Base-by-base conservation (phyloP, 2,113 vertebrate species). In the Alaudala cheleensis region DNA sequence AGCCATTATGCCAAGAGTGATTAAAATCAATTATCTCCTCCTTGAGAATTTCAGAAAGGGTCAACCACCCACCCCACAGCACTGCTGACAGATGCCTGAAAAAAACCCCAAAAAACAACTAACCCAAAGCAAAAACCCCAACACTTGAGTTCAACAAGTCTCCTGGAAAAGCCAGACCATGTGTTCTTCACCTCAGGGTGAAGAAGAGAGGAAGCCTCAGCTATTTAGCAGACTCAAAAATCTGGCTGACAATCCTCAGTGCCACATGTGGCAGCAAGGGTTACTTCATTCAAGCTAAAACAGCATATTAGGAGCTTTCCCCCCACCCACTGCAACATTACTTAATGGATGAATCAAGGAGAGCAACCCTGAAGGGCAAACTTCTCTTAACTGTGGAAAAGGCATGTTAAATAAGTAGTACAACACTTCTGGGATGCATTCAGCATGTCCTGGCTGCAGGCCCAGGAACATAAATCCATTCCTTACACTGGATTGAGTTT, bases 391-490 rank as follows among this genome's bases (percentile, higher is more conserved):
- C 89, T 15, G 31, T 82, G 88, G 78, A 76, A 92, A 72, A 96
- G 92, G 84, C 93, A 91, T 78, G 82, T 78, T 81, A 93, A 86
- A 83, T 70, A 72, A 96, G 84, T 66, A 94, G 92, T 88, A 86
- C 88, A 93, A 92, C 82, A 54, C 91, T 94, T 93, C 94, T 94
- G 88, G 82, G 93, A 96, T 89, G 77, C 95, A 91, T 92, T 92
- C 93, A 92, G 85, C 79, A 82, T 67, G 74, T 82, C 81, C 92
- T 95, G 94, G 95, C 93, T 26, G 18, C 20, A 0, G 74, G 92
- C 96, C 95, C 80, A 78, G 90, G 73, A 90, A 85, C 89, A 93
- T 86, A 95, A 94, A 93, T 88, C 92, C 79, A 15, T 69, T 81
- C 72, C 70, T 79, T 90, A 33, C 74, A 39, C 70, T 61, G 51